Conservation (phyloP, 2,113 vertebrate genomes). For the Heptranchias perlo region DNA sequence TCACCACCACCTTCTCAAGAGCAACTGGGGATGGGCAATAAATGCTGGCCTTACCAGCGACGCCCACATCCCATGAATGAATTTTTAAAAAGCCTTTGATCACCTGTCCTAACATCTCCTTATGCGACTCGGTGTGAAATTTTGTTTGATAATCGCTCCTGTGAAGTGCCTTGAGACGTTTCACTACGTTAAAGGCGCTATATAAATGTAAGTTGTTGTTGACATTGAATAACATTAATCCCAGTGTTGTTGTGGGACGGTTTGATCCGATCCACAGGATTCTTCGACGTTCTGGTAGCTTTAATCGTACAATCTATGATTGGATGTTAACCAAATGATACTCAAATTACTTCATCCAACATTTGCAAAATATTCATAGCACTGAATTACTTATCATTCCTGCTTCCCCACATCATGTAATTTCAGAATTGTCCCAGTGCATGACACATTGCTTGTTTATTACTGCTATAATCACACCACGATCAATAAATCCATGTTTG, state of each 20-base stretch:
- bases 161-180: no score
- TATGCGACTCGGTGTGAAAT: no score
- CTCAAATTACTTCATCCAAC: background rate
- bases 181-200: no score
- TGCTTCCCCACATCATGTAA: background rate
- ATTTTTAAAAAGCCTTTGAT: no score
- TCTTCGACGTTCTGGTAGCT: background rate
- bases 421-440: constrained; percentile 2
- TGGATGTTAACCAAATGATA: background rate
- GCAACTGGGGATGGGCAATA: no score
- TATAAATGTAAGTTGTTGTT: no score
- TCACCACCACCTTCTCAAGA: no score
- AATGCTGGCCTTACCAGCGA: no score
- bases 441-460: constrained; percentile 17
- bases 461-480: constrained; percentile 17
- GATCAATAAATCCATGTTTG: constrained; percentile 20
- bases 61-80: no score
- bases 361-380: background rate
- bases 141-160: no score
- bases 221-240: background rate
- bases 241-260: background rate
- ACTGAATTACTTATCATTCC: background rate
- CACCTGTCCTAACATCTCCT: no score
- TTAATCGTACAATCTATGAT: background rate
- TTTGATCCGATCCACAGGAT: background rate